These are phyloP conservation scores for Pteropus rufus DNA, from an alignment of 2,797 vertebrate genomes.

Conservation along the genomic window DNA sequence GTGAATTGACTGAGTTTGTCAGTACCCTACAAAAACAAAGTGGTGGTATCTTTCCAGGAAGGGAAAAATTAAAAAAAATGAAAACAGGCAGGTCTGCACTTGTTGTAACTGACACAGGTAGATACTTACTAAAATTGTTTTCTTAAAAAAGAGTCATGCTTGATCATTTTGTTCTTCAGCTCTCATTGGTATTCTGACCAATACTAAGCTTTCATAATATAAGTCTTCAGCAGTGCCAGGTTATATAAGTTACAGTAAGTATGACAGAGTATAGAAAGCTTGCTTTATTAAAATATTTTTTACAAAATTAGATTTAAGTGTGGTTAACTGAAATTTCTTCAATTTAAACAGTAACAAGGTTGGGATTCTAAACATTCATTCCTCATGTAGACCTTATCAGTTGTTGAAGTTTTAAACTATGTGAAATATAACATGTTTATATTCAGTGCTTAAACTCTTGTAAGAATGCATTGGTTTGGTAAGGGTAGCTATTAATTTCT, in stretches of 20 bases:
- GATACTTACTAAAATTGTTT: constrained; percentile 81
- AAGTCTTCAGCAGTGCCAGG: constrained; percentile 20
- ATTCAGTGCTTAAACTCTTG: constrained; percentile 24
- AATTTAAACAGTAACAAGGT: background rate
- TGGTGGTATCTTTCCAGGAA: constrained; percentile 89
- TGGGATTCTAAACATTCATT: constrained; percentile 22
- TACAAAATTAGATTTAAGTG: constrained; percentile 7
- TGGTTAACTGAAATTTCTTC: background rate
- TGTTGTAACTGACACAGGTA: constrained; percentile 85
- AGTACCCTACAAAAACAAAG: constrained; percentile 91
- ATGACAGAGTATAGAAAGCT: background rate
- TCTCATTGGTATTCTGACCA: constrained; percentile 33
- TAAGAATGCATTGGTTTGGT: constrained; percentile 51
- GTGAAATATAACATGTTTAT: constrained; percentile 26
- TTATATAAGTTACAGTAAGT: constrained; percentile 40
- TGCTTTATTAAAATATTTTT: constrained; percentile 17
- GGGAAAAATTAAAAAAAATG: constrained; percentile 92
- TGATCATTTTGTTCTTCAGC: constrained; percentile 47
- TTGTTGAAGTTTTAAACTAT: constrained; percentile 50
- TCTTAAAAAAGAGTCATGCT: constrained; percentile 69
- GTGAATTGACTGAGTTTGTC: constrained; percentile 95
- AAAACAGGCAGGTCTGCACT: constrained; percentile 84
- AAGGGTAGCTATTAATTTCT: constrained; percentile 49
- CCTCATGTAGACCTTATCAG: background rate
- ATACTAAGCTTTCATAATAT: constrained; percentile 30